Evolutionary conservation across 2,113 vertebrate species (phyloP), one percentile per base, ranked within the genome.

Genomic region (Athene cunicularia): DNA sequence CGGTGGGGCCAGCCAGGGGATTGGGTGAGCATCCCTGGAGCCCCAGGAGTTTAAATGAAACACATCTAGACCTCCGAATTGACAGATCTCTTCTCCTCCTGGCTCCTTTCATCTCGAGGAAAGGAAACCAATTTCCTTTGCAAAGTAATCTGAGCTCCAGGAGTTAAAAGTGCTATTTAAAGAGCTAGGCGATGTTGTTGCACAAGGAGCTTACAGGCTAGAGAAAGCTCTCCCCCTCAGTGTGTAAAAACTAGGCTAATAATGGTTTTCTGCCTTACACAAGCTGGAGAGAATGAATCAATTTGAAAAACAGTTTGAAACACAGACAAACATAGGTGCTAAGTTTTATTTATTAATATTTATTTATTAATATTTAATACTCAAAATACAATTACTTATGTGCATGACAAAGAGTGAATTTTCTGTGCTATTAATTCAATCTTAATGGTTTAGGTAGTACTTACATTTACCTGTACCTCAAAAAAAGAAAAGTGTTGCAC

Each of bases 41-140:
- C 58, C 70, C 47, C 47, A 33, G 70, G 58, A 39, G 10, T 75
- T 85, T 63, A 30, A 90, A 72, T 79, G 32, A 90, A 95, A 85
- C 60, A 59, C 1, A 1, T 70, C 82, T 55, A 68, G 82, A 67
- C 45, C 70, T 91, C 70, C 35, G 70, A 60, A 86, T 23, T 64
- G 62, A 87, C 94, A 95, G 67, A 28, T 91, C 45, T 49, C 58
- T 52, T 73, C 79, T 88, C 45, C 63, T 80, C 49, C 84, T 49
- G 37, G 58, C 26, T 91, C 62, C 50, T 95, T 91, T 89, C 74
- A 76, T 91, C 93, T 88, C 15, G 3, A 58, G 67, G 45, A 91
- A 94, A 93, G 74, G 77, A 93, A 94, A 74, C 60, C 58, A 72
- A 87, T 95, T 96, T 92, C 70, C 91, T 95, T 85, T 80, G 77